A percentile compares a stretch with the other conserved stretches of the same genome.
Evolutionary conservation across 2,888 invertebrate genomes (phyloP).

Genomic region (Mimachlamys varia): DNA sequence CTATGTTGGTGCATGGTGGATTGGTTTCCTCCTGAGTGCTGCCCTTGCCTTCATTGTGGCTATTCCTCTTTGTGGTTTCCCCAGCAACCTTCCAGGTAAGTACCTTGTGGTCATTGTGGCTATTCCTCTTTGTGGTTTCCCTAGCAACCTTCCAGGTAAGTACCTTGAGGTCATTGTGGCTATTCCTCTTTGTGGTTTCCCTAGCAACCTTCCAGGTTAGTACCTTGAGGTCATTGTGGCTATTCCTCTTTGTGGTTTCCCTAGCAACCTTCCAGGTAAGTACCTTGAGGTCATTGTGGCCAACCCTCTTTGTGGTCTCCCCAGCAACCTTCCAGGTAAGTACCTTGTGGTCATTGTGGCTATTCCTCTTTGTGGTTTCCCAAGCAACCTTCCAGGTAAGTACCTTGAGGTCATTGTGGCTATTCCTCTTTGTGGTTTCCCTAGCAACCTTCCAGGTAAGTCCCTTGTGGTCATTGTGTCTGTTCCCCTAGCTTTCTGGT

Average conservation of each 20-base stretch:
- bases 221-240: constrained; percentile 92
- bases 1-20: constrained; percentile 98
- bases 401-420: too few species aligned
- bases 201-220: constrained; percentile 69
- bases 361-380: too few species aligned
- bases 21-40: constrained; percentile 92
- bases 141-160: constrained; percentile 69
- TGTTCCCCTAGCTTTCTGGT: too few species aligned
- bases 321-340: too few species aligned
- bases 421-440: too few species aligned
- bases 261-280: constrained; percentile 69
- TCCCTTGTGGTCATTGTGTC: too few species aligned
- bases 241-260: constrained; percentile 91
- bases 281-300: too few species aligned
- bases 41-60: constrained; percentile 92
- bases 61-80: constrained; percentile 91
- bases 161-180: constrained; percentile 92
- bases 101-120: constrained; percentile 92
- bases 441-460: too few species aligned
- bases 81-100: constrained; percentile 69
- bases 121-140: constrained; percentile 91
- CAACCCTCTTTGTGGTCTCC: too few species aligned
- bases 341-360: too few species aligned
- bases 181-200: constrained; percentile 91
- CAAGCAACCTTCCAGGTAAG: too few species aligned